Conservation (phyloP, 2,888 invertebrate species). For the Ernsta delagoae region DNA sequence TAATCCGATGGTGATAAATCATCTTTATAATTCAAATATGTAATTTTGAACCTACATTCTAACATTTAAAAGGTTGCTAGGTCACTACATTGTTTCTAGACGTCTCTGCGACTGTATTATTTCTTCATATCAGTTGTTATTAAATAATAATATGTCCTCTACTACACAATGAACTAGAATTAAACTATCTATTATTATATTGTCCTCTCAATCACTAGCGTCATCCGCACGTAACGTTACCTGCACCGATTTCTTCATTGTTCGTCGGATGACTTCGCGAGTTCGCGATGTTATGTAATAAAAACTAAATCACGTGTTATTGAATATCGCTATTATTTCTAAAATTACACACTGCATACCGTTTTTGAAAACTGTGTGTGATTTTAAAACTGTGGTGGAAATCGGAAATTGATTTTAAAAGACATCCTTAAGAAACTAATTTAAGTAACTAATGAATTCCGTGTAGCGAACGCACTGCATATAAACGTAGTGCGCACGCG, state of each 20-base stretch:
- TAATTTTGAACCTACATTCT: background rate
- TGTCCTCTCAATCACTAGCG: constrained; percentile 35
- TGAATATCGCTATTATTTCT: constrained; percentile 9
- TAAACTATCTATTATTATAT: constrained; percentile 5
- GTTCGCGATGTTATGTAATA: constrained; percentile 34
- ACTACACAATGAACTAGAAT: constrained; percentile 18
- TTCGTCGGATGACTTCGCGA: constrained; percentile 38
- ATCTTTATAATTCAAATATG: too few relatives aligned
- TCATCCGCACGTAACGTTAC: constrained; percentile 38
- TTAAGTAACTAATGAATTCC: constrained; percentile 10
- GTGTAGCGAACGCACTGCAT: constrained; percentile 28
- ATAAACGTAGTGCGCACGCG: constrained; percentile 28
- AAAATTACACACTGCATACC: background rate
- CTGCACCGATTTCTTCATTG: constrained; percentile 41
- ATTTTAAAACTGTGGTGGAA: constrained; percentile 18
- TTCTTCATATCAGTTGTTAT: too few relatives aligned
- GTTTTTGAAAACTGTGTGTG: constrained; percentile 5
- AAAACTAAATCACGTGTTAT: constrained; percentile 15
- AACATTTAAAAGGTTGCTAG: background rate
- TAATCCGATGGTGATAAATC: too few relatives aligned
- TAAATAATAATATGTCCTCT: too few relatives aligned
- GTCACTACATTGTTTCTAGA: too few relatives aligned
- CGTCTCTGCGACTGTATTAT: too few relatives aligned
- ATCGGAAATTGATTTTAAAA: constrained; percentile 13
- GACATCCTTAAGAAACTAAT: constrained; percentile 19